Base-by-base conservation (phyloP, 92 coral and sea anemone genomes). In the Plumapathes pennacea region DNA sequence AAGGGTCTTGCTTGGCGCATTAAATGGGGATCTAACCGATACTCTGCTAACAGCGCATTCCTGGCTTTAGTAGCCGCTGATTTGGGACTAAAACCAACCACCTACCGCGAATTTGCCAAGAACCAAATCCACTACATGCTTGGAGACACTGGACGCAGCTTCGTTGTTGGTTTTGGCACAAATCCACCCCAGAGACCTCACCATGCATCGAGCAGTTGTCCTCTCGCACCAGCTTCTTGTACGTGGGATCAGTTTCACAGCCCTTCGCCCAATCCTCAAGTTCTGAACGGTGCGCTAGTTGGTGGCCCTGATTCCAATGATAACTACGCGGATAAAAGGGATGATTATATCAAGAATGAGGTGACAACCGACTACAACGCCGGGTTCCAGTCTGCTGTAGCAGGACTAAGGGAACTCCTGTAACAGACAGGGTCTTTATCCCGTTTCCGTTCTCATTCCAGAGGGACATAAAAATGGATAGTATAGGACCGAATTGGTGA, bases 1-100 rank as follows among this genome's bases (percentile, higher is more conserved):
- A 83, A 83, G 59, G 89, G 89, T 4, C 64, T 83, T n/a, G 89
- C 89, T 10, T 83, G 89, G 89, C 74, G 79, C 21, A 57, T 25
- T 38, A 30, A 77, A 54, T 83, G 89, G 89, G 89, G 89, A 38
- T 34, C 85, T 10, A 83, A 69, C 54, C 80, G 89, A 24, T 83
- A 83, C 75, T 23, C 89, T 23, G 89, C 89, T 12, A 83, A 83
- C 67, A 71, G 84, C 4, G 89, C 89, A n/a, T 83, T 76, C 71
- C 64, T 83, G 32, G 89, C 89, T 3, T 72, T 83, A 14, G 43
- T 83, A 4, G 89, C 89, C 41, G 75, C 89, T 25, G 81, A 70
- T 44, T 7, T 32, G 36, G 89, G 89, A 2, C 17, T 83, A 21
- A 77, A 83, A n/a, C 55, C 76, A 3, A 31, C 13, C n/a, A 55